phyloP scores from a whole-genome alignment of 2,113 vertebrate genomes.

The Leptosomus discolor region DNA sequence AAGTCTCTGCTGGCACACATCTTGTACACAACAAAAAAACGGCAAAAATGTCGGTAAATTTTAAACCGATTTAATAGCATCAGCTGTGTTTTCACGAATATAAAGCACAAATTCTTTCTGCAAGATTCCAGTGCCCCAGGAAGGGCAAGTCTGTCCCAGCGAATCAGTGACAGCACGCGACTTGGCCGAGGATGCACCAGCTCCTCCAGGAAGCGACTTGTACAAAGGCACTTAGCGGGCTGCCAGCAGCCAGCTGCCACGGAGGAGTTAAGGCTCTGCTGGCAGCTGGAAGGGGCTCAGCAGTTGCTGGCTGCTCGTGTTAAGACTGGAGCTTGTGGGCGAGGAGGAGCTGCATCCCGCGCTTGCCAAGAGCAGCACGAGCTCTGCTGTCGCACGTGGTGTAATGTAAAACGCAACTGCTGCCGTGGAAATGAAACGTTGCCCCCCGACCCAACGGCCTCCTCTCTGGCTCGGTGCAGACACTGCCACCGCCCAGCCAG shows the following conservation, averaged over 20 bases:
- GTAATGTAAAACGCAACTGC: background rate
- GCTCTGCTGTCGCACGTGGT: background rate
- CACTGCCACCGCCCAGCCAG: background rate
- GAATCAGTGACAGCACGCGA: background rate
- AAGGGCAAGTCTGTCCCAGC: background rate
- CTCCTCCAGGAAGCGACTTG: background rate
- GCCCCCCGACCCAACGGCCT: background rate
- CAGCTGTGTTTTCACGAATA: background rate
- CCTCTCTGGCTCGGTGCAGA: background rate
- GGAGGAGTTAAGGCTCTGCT: background rate
- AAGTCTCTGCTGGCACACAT: background rate
- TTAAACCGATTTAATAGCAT: background rate
- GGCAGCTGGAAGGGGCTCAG: background rate
- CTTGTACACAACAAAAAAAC: background rate
- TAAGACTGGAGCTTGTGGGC: background rate
- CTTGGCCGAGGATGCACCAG: background rate
- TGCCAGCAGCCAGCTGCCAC: background rate
- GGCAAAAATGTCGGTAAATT: background rate
- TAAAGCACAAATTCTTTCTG: background rate
- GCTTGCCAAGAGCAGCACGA: background rate
- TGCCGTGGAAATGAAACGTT: background rate
- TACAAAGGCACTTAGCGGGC: background rate
- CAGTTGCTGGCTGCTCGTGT: background rate
- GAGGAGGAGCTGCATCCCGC: background rate
- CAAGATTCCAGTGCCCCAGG: background rate